Evolutionary conservation across 2,888 invertebrate species (phyloP), one percentile per base, ranked within the genome.

Genomic region (Lasioglossum morio): DNA sequence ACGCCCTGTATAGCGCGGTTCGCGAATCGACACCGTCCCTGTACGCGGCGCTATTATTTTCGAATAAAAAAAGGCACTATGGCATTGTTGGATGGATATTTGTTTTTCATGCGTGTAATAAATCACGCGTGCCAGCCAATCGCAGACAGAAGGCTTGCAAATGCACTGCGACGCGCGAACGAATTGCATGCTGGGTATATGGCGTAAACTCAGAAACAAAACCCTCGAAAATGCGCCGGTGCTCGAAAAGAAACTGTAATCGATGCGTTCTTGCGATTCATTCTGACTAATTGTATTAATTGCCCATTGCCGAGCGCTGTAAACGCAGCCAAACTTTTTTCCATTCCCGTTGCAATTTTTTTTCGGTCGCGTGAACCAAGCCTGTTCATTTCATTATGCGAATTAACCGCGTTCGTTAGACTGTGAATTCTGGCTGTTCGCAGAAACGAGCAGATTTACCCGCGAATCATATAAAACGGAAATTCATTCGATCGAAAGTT

Each of bases 121-220:
- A 89, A 89, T 89, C 89, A 88, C 77, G 46, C 43, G 72, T 70
- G 87, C 80, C 87, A 79, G 80, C 85, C 87, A 87, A 87, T 89
- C 87, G 82, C 80, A 82, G 89, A 80, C 87, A 84, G 79, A 81
- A 77, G 78, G 66, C 82, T 84, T 82, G 82, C 72, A 80, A 88
- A 89, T 88, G 84, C 84, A 82, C 72, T 82, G 82, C 69, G 46
- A 34, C 77, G 85, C 82, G 60, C 63, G 81, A 79, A 84, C 88
- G 88, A 84, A 88, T 87, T 85, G 88, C 87, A 40, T 86, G 66
- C 83, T 70, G 23, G 34, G 48, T 43, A 14, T 69, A 14, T 69
- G 78, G 77, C 72, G 34, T 53, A 66, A 19, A 43, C 60, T 66
- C 86, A 69, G 69, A 43, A 69, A 40, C 86, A 70, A 75, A 69